Evolutionary conservation across 2,797 vertebrate genomes (phyloP).

Genomic region (Serranus cabrilla): DNA sequence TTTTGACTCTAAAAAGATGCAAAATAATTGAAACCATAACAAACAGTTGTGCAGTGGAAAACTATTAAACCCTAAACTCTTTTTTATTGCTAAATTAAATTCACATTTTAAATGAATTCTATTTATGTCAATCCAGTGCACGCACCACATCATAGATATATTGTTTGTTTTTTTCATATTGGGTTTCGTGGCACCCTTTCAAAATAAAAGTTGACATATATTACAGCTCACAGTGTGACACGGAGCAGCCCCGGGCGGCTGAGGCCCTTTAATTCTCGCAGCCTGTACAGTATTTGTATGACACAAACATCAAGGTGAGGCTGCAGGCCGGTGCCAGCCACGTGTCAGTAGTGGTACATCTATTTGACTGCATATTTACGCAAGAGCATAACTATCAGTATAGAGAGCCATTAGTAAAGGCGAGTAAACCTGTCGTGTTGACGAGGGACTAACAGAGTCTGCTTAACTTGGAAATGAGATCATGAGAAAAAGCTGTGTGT

Average conservation of each 20-base stretch:
- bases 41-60: not conserved
- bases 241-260: not conserved
- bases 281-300: constrained; percentile 78
- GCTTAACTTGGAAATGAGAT: constrained; percentile 87
- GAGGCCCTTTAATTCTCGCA: constrained; percentile 47
- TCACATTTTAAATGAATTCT: not conserved
- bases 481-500: constrained; percentile 76
- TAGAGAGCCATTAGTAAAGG: constrained; percentile 84
- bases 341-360: constrained; percentile 84
- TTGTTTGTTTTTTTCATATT: not conserved
- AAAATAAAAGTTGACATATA: not conserved
- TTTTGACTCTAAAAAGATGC: not conserved
- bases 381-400: constrained; percentile 87
- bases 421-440: constrained; percentile 86
- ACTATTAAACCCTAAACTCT: too few relatives aligned
- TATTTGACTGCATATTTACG: constrained; percentile 88
- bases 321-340: constrained; percentile 77
- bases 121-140: not conserved
- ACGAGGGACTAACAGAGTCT: constrained; percentile 85
- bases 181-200: not conserved
- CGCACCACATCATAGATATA: rapidly evolving
- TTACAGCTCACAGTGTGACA: not conserved
- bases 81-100: not conserved
- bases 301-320: constrained; percentile 82
- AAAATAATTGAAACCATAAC: not conserved